Evolutionary conservation across 2,797 vertebrate species (phyloP).

Genomic region (Agapornis canus): DNA sequence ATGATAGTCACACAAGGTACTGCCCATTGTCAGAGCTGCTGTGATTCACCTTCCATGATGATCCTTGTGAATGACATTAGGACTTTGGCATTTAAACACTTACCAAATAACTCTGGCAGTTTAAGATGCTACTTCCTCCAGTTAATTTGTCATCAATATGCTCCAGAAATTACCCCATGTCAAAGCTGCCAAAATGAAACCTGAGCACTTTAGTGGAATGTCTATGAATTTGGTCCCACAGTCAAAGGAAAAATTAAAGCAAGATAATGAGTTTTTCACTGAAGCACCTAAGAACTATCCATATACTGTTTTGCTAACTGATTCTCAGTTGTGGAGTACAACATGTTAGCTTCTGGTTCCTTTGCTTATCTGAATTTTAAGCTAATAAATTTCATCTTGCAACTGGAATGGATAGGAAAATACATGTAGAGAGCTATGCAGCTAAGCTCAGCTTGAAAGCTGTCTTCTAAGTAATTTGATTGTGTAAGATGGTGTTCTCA

Average conservation of each 20-base stretch:
- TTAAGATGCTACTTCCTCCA: not conserved
- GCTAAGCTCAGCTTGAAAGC: not conserved
- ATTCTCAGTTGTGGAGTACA: not conserved
- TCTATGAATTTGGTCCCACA: not conserved
- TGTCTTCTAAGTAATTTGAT: not conserved
- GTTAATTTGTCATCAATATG: not conserved
- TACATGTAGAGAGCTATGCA: not conserved
- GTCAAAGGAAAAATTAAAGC: not conserved
- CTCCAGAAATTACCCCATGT: not conserved
- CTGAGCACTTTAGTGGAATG: accelerated
- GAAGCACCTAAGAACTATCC: not conserved
- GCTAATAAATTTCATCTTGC: not conserved
- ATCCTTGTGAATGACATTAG: not conserved
- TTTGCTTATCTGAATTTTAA: not conserved
- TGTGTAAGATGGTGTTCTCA: not conserved
- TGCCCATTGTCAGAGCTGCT: not conserved
- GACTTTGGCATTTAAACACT: not conserved
- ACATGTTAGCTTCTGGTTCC: not conserved
- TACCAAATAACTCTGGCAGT: not conserved
- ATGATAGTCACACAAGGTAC: not conserved
- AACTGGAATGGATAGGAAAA: not conserved
- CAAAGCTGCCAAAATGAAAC: not conserved
- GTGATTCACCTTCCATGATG: not conserved
- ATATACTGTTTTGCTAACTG: not conserved
- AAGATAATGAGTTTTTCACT: not conserved